Evolutionary conservation across 2,888 invertebrate species (phyloP).

Genomic region (Anthoptus insignis): DNA sequence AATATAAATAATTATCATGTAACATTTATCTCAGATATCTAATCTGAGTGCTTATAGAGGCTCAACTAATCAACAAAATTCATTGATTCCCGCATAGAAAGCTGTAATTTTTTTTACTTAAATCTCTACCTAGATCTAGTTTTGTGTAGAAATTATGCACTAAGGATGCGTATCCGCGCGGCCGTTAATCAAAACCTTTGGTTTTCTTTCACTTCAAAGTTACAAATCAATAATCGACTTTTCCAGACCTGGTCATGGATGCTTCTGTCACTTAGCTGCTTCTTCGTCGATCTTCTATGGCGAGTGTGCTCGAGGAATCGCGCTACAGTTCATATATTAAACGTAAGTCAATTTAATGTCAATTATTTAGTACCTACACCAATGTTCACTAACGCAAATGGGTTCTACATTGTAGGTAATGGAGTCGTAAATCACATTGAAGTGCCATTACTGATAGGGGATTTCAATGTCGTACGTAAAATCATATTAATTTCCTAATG

Average conservation of each 20-base stretch:
- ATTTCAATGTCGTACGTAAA: conserved; percentile 16
- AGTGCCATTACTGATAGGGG: conserved; percentile 13
- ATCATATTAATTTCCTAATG: conserved; percentile 20
- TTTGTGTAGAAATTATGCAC: no score
- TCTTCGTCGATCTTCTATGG: conserved; percentile 74
- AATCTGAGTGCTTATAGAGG: no score
- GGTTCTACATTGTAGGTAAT: conserved; percentile 14
- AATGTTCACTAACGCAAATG: conserved; percentile 4
- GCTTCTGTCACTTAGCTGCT: conserved; percentile 70
- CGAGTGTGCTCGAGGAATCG: conserved; percentile 74
- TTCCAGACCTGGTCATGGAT: conserved; percentile 82
- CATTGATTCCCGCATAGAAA: no score
- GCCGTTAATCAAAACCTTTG: no score
- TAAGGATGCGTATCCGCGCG: no score
- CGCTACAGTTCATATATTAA: conserved; percentile 64
- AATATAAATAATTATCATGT: no score
- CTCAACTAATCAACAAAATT: no score
- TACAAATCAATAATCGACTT: not conserved
- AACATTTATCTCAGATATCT: no score
- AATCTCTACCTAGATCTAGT: no score
- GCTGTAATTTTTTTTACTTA: no score
- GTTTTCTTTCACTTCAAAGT: no score
- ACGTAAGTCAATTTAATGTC: conserved; percentile 61
- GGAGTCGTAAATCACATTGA: conserved; percentile 16
- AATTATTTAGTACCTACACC: not conserved